phyloP scores from a whole-genome alignment of 2,797 vertebrate genomes.

The Chaetodon trifasciatus region DNA sequence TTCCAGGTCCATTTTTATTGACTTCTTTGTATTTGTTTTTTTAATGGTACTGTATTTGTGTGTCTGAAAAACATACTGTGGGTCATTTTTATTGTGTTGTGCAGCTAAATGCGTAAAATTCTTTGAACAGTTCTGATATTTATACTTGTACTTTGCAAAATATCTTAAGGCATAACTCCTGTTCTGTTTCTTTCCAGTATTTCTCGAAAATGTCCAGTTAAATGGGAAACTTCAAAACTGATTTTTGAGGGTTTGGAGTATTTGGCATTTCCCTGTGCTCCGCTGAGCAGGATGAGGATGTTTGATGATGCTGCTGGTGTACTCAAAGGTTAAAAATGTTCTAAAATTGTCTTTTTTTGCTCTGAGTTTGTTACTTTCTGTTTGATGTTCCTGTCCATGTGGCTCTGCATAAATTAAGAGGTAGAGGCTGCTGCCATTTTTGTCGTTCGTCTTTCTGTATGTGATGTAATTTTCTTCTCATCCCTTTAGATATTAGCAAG shows the following conservation, averaged over 20 bases:
- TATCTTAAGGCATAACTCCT: constrained; percentile 48
- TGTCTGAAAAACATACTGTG: constrained; percentile 61
- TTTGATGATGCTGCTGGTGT: constrained; percentile 44
- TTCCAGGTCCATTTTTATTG: constrained; percentile 65
- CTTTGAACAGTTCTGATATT: constrained; percentile 77
- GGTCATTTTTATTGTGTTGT: constrained; percentile 67
- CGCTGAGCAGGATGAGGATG: constrained; percentile 31
- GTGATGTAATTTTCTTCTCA: constrained; percentile 49
- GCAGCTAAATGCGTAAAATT: constrained; percentile 69
- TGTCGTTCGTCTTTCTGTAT: constrained; percentile 51
- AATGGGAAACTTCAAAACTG: constrained; percentile 26
- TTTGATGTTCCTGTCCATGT: constrained; percentile 47
- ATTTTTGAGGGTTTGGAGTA: constrained; percentile 39
- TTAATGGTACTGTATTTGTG: constrained; percentile 68
- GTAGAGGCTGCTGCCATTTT: constrained; percentile 52
- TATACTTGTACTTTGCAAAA: constrained; percentile 73
- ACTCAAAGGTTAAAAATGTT: constrained; percentile 39
- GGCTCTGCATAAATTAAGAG: constrained; percentile 53
- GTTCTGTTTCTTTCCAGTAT: constrained; percentile 57
- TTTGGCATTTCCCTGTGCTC: constrained; percentile 43
- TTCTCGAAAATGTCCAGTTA: constrained; percentile 34
- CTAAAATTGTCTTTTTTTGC: constrained; percentile 28
- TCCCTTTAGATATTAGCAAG: constrained; percentile 60
- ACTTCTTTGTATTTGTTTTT: constrained; percentile 53
- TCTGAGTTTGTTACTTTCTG: constrained; percentile 48